Evolutionary conservation across 1,140 invertebrate genomes (phyloP), one percentile per base, ranked within the genome.

Genomic region (Vollenhovia emeryi): DNA sequence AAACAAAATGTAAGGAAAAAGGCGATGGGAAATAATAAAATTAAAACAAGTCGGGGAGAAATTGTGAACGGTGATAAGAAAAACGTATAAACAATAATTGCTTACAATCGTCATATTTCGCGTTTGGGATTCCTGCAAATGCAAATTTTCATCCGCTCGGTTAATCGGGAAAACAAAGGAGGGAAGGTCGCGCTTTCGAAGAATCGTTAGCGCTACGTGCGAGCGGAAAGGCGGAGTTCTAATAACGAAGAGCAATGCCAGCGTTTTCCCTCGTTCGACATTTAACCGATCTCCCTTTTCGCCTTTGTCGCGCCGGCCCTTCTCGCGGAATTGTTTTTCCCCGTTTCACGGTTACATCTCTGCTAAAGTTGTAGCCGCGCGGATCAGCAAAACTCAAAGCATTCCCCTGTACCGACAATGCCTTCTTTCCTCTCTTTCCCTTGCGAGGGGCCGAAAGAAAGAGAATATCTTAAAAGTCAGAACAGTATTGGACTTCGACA

Each of bases 381-480:
- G 64, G 66, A 82, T 82, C 78, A 59, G 66, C 66, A 45, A 55
- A 82, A 73, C 78, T 82, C 78, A 82, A 82, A 82, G 78, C 50
- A 11, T 45, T 57, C 50, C 15, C 21, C 27, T 80, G 33, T 24
- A 82, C 40, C 40, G 36, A 30, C 64, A 69, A 69, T 57, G 36
- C 27, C 36, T 13, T 24, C 36, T 21, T 21, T 24, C 24, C 11
- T 4, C n/a, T 30, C n/a, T n/a, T 18, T 55, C 4, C 48, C 15
- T 57, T 45, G n/a, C 27, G 21, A 79, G 15, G 43, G n/a, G 18
- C 27, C 6, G 18, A 43, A 30, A 48, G 8, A 36, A 24, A n/a
- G 62, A 69, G 71, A 79, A 79, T 80, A 80, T 71, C 21, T 80
- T 80, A 71, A 71, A 80, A 71, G 64, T 80, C 78, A 15, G 36